These are phyloP conservation scores for Diaphora mendica DNA, from an alignment of 2,888 invertebrate species.

Conservation along the genomic window DNA sequence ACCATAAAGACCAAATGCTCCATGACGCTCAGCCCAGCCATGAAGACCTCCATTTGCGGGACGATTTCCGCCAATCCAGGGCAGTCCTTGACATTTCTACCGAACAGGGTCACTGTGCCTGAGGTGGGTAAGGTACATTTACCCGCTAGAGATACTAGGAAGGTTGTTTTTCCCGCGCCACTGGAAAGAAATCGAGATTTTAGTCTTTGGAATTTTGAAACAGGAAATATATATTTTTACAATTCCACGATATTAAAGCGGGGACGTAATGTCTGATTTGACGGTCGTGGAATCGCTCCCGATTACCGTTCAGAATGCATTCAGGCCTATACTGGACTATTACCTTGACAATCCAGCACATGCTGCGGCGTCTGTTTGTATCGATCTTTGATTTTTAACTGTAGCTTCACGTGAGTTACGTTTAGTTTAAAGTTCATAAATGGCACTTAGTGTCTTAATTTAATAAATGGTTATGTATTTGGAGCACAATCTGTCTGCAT, in stretches of 20 bases:
- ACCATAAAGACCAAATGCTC: constrained; percentile 91
- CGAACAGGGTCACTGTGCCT: constrained; percentile 75
- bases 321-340: too few species aligned
- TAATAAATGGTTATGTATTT: too few species aligned
- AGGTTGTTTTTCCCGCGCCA: constrained; percentile 87
- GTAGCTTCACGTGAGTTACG: too few species aligned
- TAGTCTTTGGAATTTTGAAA: background rate
- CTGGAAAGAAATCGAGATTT: constrained; percentile 56
- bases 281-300: too few species aligned
- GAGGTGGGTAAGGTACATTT: constrained; percentile 78
- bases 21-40: constrained; percentile 87
- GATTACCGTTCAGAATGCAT: too few species aligned
- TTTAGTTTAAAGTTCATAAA: too few species aligned
- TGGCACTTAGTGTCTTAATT: too few species aligned
- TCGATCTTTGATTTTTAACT: too few species aligned
- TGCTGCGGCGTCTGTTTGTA: too few species aligned
- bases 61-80: constrained; percentile 83
- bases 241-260: background rate
- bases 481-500: too few species aligned
- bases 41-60: constrained; percentile 89
- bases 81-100: constrained; percentile 76
- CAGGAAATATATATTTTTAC: background rate
- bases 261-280: too few species aligned
- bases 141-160: constrained; percentile 84
- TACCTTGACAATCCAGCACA: too few species aligned